Evolutionary conservation across 2,888 invertebrate genomes (phyloP).

Genomic region (Meliscaeva auricollis): DNA sequence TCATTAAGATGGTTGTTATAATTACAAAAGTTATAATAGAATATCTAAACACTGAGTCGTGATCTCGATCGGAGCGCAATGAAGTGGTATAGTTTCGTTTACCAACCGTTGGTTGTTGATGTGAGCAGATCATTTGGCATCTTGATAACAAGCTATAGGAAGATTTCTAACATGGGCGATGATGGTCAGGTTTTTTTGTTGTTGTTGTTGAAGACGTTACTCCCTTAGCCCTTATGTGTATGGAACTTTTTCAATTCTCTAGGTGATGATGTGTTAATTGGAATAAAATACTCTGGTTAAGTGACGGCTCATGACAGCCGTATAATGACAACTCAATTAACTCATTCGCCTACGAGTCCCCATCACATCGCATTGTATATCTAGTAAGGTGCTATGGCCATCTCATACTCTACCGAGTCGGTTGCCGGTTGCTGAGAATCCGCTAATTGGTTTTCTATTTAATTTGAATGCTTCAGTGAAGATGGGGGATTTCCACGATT

Average conservation of each 20-base stretch:
- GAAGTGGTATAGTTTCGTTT: neutral
- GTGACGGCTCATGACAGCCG: slow-evolving; percentile 72
- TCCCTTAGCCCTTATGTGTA: slow-evolving; percentile 11
- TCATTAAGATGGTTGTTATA: slow-evolving; percentile 59
- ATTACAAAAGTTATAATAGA: slow-evolving; percentile 70
- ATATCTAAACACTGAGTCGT: slow-evolving; percentile 72
- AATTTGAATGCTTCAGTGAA: slow-evolving; percentile 50
- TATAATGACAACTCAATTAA: slow-evolving; percentile 74
- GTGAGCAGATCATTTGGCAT: slow-evolving; percentile 67
- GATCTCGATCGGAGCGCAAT: slow-evolving; percentile 62
- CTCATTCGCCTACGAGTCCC: slow-evolving; percentile 37
- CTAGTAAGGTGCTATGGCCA: slow-evolving; percentile 46
- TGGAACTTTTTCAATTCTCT: slow-evolving; percentile 3
- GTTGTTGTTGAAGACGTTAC: no score
- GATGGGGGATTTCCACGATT: slow-evolving; percentile 49
- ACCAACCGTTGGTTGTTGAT: slow-evolving; percentile 6
- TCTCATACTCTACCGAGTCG: neutral
- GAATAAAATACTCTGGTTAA: slow-evolving; percentile 70
- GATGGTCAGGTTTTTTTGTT: slow-evolving; percentile 14
- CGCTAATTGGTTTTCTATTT: slow-evolving; percentile 72
- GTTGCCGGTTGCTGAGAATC: slow-evolving; percentile 47
- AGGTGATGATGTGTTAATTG: slow-evolving; percentile 72
- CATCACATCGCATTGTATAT: neutral
- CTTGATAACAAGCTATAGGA: slow-evolving; percentile 66
- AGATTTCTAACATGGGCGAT: slow-evolving; percentile 10